A percentile compares a stretch with the other conserved stretches of the same genome.
Conservation (phyloP, 2,888 invertebrate species). For the Rotaria socialis region DNA sequence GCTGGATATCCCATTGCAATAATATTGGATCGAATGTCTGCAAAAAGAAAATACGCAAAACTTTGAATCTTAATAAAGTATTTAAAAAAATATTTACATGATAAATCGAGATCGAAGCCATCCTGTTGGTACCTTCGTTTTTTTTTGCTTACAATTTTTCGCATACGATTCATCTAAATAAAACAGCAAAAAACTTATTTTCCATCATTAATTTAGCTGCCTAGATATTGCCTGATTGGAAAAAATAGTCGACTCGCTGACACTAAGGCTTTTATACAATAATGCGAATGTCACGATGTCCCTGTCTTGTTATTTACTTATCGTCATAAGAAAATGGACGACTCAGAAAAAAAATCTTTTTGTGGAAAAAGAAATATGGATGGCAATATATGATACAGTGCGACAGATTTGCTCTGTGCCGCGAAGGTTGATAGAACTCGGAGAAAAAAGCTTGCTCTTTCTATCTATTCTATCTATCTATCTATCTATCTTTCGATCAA, state of each 20-base stretch:
- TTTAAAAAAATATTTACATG: slow-evolving; percentile 31
- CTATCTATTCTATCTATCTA: neutral
- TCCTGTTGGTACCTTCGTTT: slow-evolving; percentile 40
- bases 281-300: neutral
- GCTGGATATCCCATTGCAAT: slow-evolving; percentile 46
- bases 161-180: slow-evolving; percentile 28
- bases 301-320: neutral
- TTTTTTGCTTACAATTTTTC: slow-evolving; percentile 44
- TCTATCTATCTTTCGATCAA: neutral
- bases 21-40: slow-evolving; percentile 40
- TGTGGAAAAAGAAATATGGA: too few species aligned
- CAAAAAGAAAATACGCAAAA: neutral
- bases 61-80: neutral
- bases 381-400: too few species aligned
- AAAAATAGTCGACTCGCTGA: neutral
- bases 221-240: neutral
- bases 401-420: neutral
- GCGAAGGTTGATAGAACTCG: neutral
- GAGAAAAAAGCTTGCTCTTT: neutral
- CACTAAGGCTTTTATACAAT: neutral
- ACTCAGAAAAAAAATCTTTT: neutral
- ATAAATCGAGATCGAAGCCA: slow-evolving; percentile 43
- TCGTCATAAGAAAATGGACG: neutral
- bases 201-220: neutral
- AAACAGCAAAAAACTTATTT: neutral